These are phyloP conservation scores for Griposia aprilina DNA, from an alignment of 2,888 invertebrate genomes.

Conservation along the genomic window DNA sequence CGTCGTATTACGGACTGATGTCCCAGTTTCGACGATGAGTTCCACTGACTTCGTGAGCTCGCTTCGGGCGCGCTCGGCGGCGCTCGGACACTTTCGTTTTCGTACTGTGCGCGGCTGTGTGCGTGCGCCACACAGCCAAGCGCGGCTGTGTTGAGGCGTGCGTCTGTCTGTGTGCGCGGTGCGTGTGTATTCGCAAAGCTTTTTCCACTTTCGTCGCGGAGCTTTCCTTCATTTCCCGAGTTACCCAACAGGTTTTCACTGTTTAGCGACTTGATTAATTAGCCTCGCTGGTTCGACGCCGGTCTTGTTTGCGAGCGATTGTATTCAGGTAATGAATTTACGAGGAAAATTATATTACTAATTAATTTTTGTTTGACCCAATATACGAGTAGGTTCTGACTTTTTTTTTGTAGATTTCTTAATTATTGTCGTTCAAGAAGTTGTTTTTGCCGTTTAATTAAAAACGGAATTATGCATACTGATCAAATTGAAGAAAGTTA, in stretches of 20 bases:
- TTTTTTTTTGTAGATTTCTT: conserved; percentile 38
- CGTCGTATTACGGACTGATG: conserved; percentile 91
- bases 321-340: conserved; percentile 68
- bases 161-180: conserved; percentile 69
- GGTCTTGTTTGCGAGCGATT: conserved; percentile 65
- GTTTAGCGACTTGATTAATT: conserved; percentile 73
- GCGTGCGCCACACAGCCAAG: conserved; percentile 51
- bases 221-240: conserved; percentile 89
- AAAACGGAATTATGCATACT: background rate
- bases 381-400: conserved; percentile 22
- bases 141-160: conserved; percentile 49
- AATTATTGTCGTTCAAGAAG: conserved; percentile 16
- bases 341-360: conserved; percentile 64
- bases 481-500: conserved; percentile 4
- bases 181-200: conserved; percentile 77
- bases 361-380: conserved; percentile 48
- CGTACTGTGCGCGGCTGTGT: conserved; percentile 79
- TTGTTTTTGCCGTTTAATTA: conserved; percentile 23
- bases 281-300: conserved; percentile 58
- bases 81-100: conserved; percentile 90
- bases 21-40: conserved; percentile 92
- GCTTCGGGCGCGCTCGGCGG: conserved; percentile 89
- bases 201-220: conserved; percentile 88
- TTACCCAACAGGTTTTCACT: conserved; percentile 86
- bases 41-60: conserved; percentile 90